phyloP scores from a whole-genome alignment of 2,113 vertebrate genomes.

The Rostratula benghalensis region DNA sequence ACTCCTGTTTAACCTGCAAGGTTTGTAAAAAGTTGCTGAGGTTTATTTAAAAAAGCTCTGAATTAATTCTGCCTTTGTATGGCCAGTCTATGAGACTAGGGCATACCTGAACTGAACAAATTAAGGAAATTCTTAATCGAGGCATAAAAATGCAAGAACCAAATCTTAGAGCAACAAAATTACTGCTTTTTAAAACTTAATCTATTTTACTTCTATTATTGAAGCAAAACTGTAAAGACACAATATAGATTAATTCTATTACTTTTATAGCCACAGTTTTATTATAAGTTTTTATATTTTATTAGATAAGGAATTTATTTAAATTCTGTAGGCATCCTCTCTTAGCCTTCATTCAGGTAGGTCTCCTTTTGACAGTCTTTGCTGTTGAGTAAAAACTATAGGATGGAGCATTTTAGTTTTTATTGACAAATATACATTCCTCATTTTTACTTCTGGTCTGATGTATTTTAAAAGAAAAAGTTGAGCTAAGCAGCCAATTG shows the following conservation, averaged over 20 bases:
- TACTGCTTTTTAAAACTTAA: constrained; percentile 61
- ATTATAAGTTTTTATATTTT: constrained; percentile 57
- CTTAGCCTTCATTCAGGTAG: constrained; percentile 11
- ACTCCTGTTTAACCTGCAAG: background rate
- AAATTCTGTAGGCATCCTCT: constrained; percentile 42
- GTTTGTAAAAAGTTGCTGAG: background rate
- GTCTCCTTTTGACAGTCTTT: background rate
- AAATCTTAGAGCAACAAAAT: constrained; percentile 59
- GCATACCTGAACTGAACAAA: background rate
- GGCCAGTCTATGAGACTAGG: background rate
- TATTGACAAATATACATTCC: background rate
- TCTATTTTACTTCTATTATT: constrained; percentile 63
- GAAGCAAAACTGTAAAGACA: constrained; percentile 61
- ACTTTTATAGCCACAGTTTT: constrained; percentile 57
- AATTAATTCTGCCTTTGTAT: constrained; percentile 26
- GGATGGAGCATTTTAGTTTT: background rate
- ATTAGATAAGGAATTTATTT: constrained; percentile 62
- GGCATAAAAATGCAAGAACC: constrained; percentile 43
- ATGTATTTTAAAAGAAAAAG: background rate
- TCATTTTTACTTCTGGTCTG: background rate
- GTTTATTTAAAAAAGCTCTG: background rate
- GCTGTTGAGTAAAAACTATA: background rate
- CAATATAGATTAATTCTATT: constrained; percentile 62
- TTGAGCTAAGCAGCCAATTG: background rate
- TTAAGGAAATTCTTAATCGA: constrained; percentile 29